Conservation (phyloP, 2,113 vertebrate species). For the Otus sunia region DNA sequence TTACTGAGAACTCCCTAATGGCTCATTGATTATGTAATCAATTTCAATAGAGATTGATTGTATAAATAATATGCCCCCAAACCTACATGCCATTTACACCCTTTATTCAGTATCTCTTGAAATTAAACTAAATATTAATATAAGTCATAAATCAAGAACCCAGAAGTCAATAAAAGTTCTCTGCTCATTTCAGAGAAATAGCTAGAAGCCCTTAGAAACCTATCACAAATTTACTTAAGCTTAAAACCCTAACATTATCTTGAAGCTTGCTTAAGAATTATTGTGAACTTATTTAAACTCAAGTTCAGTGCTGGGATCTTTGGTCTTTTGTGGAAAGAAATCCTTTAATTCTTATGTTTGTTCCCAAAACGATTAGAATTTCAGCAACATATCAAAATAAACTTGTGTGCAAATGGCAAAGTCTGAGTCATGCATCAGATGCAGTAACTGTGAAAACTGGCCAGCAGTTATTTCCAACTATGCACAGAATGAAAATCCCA, state of each 20-base stretch:
- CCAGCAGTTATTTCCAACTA: background rate
- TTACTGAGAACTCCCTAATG: background rate
- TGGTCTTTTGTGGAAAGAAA: background rate
- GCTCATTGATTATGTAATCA: background rate
- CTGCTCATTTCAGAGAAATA: background rate
- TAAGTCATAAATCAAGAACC: conserved; percentile 10
- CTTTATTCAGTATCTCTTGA: conserved; percentile 8
- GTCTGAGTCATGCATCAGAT: background rate
- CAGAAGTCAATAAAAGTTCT: background rate
- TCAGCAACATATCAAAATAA: background rate
- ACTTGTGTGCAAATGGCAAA: background rate
- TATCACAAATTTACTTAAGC: background rate
- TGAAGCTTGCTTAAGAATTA: background rate
- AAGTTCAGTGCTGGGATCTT: background rate
- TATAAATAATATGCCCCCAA: background rate
- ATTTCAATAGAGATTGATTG: conserved; percentile 11
- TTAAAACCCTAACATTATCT: background rate
- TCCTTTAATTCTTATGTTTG: background rate
- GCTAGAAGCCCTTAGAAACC: background rate
- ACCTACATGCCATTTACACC: background rate
- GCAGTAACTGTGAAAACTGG: background rate
- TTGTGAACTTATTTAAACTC: background rate
- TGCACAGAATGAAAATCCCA: background rate
- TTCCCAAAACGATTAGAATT: background rate
- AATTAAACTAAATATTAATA: conserved; percentile 24